Base-by-base conservation (phyloP, 30 jellyfish, hydroid and myxozoan genomes). In the Mastigias papua region DNA sequence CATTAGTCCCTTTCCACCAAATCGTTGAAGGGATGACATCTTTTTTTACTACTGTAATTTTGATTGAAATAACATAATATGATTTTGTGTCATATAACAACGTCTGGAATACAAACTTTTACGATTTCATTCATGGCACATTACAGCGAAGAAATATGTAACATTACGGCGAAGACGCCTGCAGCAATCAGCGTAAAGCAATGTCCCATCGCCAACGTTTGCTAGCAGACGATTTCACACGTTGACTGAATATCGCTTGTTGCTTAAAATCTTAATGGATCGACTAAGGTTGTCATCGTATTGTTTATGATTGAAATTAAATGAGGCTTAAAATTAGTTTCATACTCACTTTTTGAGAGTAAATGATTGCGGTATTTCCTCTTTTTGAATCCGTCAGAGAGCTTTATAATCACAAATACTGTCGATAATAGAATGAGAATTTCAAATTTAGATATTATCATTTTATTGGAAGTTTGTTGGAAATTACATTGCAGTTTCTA, bases 21-120 rank as follows among this genome's bases (percentile, higher is more conserved):
- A 51, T 72, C 7, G n/a, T 51, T 5, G 28, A 50, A 11, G 93
- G 93, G 0, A 83, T 83, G 51, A 35, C 81, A 54, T 76, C 93
- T 4, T 84, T 60, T 32, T 83, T 71, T 50, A 62, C 86, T 28
- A 51, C 93, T 69, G 86, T 33, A 51, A 50, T 11, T n/a, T n/a
- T n/a, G n/a, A n/a, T n/a, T n/a, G n/a, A n/a, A n/a, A n/a, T n/a
- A n/a, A n/a, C n/a, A n/a, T n/a, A n/a, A n/a, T n/a, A n/a, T n/a
- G n/a, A n/a, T n/a, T n/a, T n/a, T n/a, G n/a, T n/a, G n/a, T n/a
- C n/a, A n/a, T n/a, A n/a, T n/a, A n/a, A n/a, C n/a, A n/a, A n/a
- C n/a, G n/a, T n/a, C n/a, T n/a, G n/a, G n/a, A n/a, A n/a, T n/a
- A n/a, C n/a, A n/a, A n/a, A n/a, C n/a, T n/a, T n/a, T n/a, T n/a